A percentile compares a stretch with the other conserved stretches of the same genome.
Evolutionary conservation across 2,113 vertebrate genomes (phyloP).

Genomic region (Callopanchax toddi): DNA sequence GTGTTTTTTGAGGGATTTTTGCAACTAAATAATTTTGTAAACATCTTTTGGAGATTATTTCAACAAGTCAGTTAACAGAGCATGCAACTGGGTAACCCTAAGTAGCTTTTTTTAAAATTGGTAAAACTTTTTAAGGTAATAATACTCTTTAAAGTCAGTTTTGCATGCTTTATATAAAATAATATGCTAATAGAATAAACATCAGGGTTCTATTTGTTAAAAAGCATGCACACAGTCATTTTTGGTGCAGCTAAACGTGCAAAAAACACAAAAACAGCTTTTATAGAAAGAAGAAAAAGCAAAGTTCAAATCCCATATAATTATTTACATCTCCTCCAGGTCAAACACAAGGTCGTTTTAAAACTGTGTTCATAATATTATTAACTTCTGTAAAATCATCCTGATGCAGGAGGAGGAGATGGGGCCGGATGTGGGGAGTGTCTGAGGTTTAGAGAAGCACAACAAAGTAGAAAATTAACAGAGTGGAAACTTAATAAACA

Average conservation of each 20-base stretch:
- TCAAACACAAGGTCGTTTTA: conserved; percentile 63
- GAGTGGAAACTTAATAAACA: conserved; percentile 76
- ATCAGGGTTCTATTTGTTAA: not conserved
- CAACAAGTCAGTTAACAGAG: not conserved
- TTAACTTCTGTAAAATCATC: conserved; percentile 56
- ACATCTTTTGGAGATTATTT: not conserved
- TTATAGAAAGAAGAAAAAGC: conserved; percentile 10
- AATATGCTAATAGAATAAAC: too few relatives aligned
- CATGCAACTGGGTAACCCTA: not conserved
- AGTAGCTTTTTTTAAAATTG: too few relatives aligned
- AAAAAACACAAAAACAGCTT: conserved; percentile 5
- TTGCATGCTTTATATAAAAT: too few relatives aligned
- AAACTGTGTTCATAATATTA: conserved; percentile 65
- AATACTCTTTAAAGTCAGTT: too few relatives aligned
- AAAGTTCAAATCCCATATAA: conserved; percentile 45
- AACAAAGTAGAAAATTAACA: conserved; percentile 75
- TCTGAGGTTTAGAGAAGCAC: conserved; percentile 62
- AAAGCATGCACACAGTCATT: not conserved
- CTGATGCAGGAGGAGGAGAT: conserved; percentile 43
- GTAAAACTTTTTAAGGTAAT: not conserved
- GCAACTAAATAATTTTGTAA: too few relatives aligned
- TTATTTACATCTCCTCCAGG: conserved; percentile 9
- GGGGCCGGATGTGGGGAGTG: conserved; percentile 22
- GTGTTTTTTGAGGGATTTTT: too few relatives aligned
- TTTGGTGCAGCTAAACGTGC: conserved; percentile 12